Conservation (phyloP, 2,888 invertebrate genomes). For the Furcula furcula region DNA sequence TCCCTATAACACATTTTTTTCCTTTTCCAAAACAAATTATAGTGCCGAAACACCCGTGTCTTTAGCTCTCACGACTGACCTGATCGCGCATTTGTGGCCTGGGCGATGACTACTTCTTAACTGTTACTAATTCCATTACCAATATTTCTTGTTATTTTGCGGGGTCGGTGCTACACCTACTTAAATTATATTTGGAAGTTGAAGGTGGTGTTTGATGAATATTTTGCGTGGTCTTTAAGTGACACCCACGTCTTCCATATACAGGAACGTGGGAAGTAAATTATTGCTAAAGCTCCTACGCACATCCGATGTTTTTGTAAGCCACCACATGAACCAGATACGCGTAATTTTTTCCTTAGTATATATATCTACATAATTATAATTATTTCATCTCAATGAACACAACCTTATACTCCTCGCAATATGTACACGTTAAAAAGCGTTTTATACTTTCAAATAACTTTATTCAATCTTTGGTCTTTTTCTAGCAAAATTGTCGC, state of each 20-base stretch:
- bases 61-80: too few relatives aligned
- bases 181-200: slow-evolving; percentile 18
- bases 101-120: too few relatives aligned
- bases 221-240: slow-evolving; percentile 24
- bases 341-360: neutral
- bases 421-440: slow-evolving; percentile 31
- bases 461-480: slow-evolving; percentile 28
- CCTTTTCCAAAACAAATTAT: too few relatives aligned
- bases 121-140: neutral
- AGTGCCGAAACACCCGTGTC: too few relatives aligned
- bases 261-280: slow-evolving; percentile 25
- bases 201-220: slow-evolving; percentile 26
- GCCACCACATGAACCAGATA: slow-evolving; percentile 7
- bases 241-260: slow-evolving; percentile 30
- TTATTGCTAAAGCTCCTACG: slow-evolving; percentile 15
- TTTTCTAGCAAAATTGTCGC: slow-evolving; percentile 28
- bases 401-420: slow-evolving; percentile 21
- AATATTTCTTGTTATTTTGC: slow-evolving; percentile 6
- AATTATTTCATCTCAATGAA: neutral
- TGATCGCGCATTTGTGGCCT: too few relatives aligned
- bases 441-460: slow-evolving; percentile 21
- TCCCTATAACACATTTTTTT: too few relatives aligned
- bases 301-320: slow-evolving; percentile 14
- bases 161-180: slow-evolving; percentile 13
- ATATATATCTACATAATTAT: too few relatives aligned